Evolutionary conservation across 2,797 vertebrate genomes (phyloP).

Genomic region (Chlorospingus semifuscus): DNA sequence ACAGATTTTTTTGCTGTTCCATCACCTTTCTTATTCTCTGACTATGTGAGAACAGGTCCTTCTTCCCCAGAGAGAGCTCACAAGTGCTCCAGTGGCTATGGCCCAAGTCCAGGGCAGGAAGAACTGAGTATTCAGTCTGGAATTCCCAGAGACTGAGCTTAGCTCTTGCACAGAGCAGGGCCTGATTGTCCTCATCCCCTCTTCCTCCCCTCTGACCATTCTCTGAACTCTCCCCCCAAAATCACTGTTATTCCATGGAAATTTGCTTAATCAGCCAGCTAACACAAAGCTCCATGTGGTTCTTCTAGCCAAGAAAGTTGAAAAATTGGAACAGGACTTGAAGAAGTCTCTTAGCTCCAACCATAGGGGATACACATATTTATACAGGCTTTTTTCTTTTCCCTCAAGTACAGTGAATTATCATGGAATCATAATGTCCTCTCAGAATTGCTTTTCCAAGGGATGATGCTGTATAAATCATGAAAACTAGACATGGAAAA

Average conservation of each 20-base stretch:
- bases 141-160: background rate
- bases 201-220: background rate
- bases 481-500: constrained; percentile 41
- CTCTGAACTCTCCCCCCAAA: background rate
- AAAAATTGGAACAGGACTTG: background rate
- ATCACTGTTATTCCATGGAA: background rate
- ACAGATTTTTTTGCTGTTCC: background rate
- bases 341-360: background rate
- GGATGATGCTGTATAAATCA: constrained; percentile 23
- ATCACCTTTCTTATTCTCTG: background rate
- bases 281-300: background rate
- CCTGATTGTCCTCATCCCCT: background rate
- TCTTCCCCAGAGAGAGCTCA: background rate
- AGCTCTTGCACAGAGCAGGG: background rate
- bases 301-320: background rate
- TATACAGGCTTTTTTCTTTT: background rate
- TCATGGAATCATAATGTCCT: background rate
- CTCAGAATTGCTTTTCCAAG: constrained; percentile 33
- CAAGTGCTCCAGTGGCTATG: background rate
- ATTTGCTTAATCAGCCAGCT: background rate
- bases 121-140: background rate
- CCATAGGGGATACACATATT: background rate
- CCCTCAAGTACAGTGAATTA: background rate
- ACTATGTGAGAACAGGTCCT: background rate
- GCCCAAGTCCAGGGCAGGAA: background rate